Evolutionary conservation across 2,888 invertebrate genomes (phyloP), one percentile per base, ranked within the genome.

Genomic region (Drymonia ruficornis): DNA sequence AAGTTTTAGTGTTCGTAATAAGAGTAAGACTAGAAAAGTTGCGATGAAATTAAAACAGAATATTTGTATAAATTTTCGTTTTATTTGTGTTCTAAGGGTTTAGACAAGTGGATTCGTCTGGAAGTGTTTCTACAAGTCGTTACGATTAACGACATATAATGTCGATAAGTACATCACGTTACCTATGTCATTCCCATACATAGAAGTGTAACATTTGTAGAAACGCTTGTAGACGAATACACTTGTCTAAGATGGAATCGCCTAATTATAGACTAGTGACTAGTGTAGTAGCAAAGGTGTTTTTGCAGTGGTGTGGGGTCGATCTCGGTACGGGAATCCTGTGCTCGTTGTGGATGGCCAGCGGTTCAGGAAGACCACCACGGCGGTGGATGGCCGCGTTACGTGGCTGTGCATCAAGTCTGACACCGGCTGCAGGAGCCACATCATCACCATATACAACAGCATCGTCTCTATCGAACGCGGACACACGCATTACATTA

Each of bases 341-440:
- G 81, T 90, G 58, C 69, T 90, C 59, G 85, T 89, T 55, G 65
- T 87, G 54, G 70, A 63, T 16, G 89, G 89, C 9, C 72, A 85
- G 53, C 77, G 90, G 59, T 89, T 84, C 63, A 78, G 90, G 16
- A 76, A 76, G 38, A 63, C 71, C 19, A 76, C 78, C 1, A 66
- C 66, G 49, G 36, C 67, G 28, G 67, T 62, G 11, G 70, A 67
- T 9, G 54, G 52, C 13, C 62, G 66, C 15, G 55, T 58, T 38
- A 78, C 78, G 0, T 89, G 89, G 89, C 76, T 83, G n/a, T 89
- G 89, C 68, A 90, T 87, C 67, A 89, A 89, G 69, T 89, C 89
- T 0, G 89, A 89, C 69, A 72, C 71, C 15, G 89, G 89, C 49
- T 90, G 89, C 74, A 80, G 65, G 53, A 83, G 87, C 59, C 81